phyloP scores from a whole-genome alignment of 2,888 invertebrate genomes.

The Notodonta ziczac region DNA sequence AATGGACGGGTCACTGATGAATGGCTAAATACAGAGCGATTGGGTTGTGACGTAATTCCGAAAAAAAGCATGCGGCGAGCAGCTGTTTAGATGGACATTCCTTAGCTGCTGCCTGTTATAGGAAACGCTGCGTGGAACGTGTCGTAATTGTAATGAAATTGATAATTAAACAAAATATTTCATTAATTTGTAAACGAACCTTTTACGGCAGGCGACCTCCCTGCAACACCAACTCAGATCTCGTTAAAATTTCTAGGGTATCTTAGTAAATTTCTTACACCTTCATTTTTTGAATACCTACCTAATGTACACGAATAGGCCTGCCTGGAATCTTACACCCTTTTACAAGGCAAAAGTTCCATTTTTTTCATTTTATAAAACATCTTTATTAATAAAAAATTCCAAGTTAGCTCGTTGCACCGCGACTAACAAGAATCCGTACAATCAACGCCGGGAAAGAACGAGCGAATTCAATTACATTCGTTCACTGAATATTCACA shows the following conservation, averaged over 20 bases:
- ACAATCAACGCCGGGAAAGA: slow-evolving; percentile 18
- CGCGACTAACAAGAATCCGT: slow-evolving; percentile 10
- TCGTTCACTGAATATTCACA: slow-evolving; percentile 14
- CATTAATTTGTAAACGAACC: neutral
- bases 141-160: neutral
- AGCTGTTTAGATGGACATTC: slow-evolving; percentile 3
- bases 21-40: slow-evolving; percentile 18
- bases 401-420: slow-evolving; percentile 5
- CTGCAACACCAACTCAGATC: neutral
- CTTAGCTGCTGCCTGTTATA: neutral
- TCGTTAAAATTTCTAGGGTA: neutral
- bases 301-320: too few species aligned
- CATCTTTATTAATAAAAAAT: neutral
- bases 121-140: neutral
- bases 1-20: slow-evolving; percentile 7
- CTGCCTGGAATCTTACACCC: too few species aligned
- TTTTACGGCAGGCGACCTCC: neutral
- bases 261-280: too few species aligned
- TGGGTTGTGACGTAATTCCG: slow-evolving; percentile 15
- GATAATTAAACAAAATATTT: slow-evolving; percentile 1
- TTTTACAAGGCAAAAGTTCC: too few species aligned
- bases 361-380: neutral
- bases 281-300: too few species aligned
- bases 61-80: neutral
- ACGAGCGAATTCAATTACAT: slow-evolving; percentile 24